Base-by-base conservation (phyloP, 2,888 invertebrate genomes). In the Zaprionus obscuricornis region DNA sequence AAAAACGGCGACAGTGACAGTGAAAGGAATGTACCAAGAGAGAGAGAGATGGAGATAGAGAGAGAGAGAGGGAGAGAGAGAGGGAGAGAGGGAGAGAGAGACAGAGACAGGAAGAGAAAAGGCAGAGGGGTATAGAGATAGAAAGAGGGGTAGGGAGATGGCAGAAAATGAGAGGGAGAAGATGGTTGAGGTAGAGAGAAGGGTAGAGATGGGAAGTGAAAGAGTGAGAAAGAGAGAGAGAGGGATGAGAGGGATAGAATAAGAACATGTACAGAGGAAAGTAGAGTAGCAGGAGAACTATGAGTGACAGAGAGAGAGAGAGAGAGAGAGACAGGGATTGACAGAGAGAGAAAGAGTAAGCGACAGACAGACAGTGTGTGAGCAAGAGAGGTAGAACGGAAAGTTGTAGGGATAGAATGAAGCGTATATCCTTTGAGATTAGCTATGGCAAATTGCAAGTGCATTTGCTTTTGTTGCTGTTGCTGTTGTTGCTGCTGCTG, bases 361-460 rank as follows among this genome's bases (percentile, higher is more conserved):
- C 4, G n/a, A n/a, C n/a, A n/a, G n/a, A n/a, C n/a, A n/a, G n/a
- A n/a, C n/a, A n/a, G n/a, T n/a, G n/a, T 22, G 22, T 5, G 4
- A 22, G 22, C 22, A 22, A 7, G 22, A 4, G 7, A 7, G 4
- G 22, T 7, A 22, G 7, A 22, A 22, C 7, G 22, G 7, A 22
- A 22, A 22, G 22, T 22, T 22, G 22, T 22, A 5, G 22, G 33
- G 49, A 43, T 24, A 50, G 50, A 20, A 36, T 36, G 46, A 8
- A 17, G 27, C 20, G 29, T 37, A 54, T 34, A 58, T 83, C 78
- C 77, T 83, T 82, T 78, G 79, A 74, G 85, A 78, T 78, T 82
- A 78, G 83, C 67, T 40, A 13, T 10, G 47, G 72, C 64, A 74
- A 71, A 74, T 74, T 78, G 74, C 63, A 63, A 62, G 39, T 42